phyloP scores from a whole-genome alignment of 92 coral and sea anemone genomes.

The Desmophyllum pertusum region DNA sequence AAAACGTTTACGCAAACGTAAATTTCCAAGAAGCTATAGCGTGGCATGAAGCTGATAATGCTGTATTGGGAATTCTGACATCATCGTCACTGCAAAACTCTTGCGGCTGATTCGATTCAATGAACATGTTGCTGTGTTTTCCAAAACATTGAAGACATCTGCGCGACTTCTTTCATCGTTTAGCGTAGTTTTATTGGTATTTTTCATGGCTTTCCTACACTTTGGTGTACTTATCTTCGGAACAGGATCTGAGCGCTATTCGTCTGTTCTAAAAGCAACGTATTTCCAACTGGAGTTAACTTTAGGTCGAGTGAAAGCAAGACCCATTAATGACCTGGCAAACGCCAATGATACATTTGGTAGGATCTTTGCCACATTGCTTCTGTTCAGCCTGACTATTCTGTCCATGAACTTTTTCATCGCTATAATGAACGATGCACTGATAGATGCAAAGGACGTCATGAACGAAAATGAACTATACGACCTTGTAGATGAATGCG shows the following conservation, averaged over 20 bases:
- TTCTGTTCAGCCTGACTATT: not conserved
- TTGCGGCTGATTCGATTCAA: slow-evolving; percentile 39
- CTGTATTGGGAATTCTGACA: slow-evolving; percentile 15
- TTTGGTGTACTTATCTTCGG: slow-evolving; percentile 43
- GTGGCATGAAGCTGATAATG: slow-evolving; percentile 36
- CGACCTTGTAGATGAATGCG: not conserved
- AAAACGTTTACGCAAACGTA: slow-evolving; percentile 31
- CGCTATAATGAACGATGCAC: not conserved
- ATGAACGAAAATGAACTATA: not conserved
- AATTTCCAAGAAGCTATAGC: slow-evolving; percentile 30
- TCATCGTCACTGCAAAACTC: slow-evolving; percentile 30
- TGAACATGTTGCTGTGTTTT: slow-evolving; percentile 20
- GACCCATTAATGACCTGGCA: slow-evolving; percentile 1
- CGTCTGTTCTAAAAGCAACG: not conserved
- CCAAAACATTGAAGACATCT: slow-evolving; percentile 11
- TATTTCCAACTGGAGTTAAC: slow-evolving; percentile 31
- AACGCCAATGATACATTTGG: not conserved
- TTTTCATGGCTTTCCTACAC: slow-evolving; percentile 24
- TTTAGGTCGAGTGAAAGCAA: slow-evolving; percentile 32
- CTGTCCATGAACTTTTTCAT: slow-evolving; percentile 1
- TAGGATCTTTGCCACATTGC: not conserved
- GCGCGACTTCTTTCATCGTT: slow-evolving; percentile 11
- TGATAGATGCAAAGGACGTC: not conserved
- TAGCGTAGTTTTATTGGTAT: not conserved
- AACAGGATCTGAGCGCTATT: slow-evolving; percentile 17